Conservation (phyloP, 2,888 invertebrate species). For the Gortyna flavago region DNA sequence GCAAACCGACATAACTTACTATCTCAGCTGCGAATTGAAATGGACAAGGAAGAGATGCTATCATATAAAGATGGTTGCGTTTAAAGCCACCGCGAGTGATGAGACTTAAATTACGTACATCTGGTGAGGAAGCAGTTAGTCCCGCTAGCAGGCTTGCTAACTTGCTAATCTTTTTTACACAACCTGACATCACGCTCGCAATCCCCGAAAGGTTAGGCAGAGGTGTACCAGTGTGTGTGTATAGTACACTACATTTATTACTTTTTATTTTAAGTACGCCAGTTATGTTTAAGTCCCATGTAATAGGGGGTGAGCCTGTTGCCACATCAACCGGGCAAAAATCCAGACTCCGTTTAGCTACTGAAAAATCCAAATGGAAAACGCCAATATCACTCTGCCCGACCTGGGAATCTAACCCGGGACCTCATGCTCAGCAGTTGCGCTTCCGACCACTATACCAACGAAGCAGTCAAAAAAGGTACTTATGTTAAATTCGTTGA, state of each 20-base stretch:
- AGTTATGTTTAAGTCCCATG: neutral
- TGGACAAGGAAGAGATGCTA: slow-evolving; percentile 42
- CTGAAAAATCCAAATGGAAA: too few relatives aligned
- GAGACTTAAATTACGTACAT: slow-evolving; percentile 15
- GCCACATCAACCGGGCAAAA: neutral
- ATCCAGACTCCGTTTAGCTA: neutral
- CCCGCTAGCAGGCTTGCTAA: neutral
- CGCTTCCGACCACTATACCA: too few relatives aligned
- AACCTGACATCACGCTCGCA: neutral
- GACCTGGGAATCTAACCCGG: too few relatives aligned
- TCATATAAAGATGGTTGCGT: slow-evolving; percentile 3
- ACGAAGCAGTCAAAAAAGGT: too few relatives aligned
- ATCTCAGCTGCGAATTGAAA: slow-evolving; percentile 40
- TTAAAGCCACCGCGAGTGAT: neutral
- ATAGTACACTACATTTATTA: too few relatives aligned
- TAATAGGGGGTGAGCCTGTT: too few relatives aligned
- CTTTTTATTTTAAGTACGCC: too few relatives aligned
- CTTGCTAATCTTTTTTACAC: neutral
- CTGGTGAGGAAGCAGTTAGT: neutral
- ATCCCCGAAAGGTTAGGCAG: neutral
- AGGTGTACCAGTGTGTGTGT: too few relatives aligned
- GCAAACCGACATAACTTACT: slow-evolving; percentile 27
- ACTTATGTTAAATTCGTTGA: neutral
- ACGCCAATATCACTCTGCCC: too few relatives aligned
- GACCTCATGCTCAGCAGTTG: too few relatives aligned